These are phyloP conservation scores for Burhinus oedicnemus DNA, from an alignment of 2,113 vertebrate genomes.

Conservation along the genomic window DNA sequence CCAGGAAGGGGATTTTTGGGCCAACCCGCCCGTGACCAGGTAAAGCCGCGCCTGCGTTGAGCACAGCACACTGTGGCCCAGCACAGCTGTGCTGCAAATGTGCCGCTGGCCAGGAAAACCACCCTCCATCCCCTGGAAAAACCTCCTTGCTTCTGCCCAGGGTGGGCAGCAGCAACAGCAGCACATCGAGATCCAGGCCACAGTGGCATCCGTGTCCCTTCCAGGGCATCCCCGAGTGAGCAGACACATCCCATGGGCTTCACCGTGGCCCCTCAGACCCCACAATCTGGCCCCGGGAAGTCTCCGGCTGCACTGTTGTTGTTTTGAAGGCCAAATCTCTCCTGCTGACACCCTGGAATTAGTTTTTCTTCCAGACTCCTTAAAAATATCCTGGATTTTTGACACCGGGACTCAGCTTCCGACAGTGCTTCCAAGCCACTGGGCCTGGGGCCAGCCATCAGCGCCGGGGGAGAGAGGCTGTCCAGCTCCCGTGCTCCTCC, in stretches of 20 bases:
- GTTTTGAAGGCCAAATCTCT: conserved; percentile 23
- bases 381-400: conserved; percentile 52
- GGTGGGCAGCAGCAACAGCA: background rate
- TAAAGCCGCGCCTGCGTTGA: accelerated
- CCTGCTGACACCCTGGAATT: background rate
- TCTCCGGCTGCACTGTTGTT: background rate
- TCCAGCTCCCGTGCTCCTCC: conserved; percentile 17
- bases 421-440: background rate
- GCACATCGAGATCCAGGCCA: accelerated
- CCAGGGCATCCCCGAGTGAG: background rate
- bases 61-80: background rate
- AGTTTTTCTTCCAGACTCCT: conserved; percentile 50
- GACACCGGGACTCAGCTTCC: background rate
- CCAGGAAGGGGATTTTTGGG: background rate
- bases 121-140: background rate
- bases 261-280: background rate
- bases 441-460: background rate
- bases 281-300: accelerated
- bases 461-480: background rate
- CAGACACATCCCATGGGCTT: accelerated
- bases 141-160: accelerated
- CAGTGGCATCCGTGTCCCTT: accelerated
- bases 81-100: background rate
- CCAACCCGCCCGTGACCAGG: background rate
- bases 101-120: background rate